Evolutionary conservation across 2,113 vertebrate genomes (phyloP).

Genomic region (Hippocampus abdominalis): DNA sequence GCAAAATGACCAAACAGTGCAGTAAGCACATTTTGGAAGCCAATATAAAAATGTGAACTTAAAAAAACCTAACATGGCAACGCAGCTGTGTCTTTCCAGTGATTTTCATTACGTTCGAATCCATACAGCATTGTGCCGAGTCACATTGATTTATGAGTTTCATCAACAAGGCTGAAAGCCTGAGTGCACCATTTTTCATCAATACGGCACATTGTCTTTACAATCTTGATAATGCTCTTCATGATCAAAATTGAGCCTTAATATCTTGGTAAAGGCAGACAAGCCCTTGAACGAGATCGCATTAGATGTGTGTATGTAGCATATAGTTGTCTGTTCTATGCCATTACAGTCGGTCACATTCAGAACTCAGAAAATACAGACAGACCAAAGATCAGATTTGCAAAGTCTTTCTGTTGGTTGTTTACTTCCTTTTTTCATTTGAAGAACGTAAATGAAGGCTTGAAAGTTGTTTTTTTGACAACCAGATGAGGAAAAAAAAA

Average conservation of each 20-base stretch:
- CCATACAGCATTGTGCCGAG: conserved; percentile 34
- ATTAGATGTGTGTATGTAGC: background rate
- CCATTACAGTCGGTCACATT: conserved; percentile 8
- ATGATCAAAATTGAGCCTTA: background rate
- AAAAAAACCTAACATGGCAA: background rate
- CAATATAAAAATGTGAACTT: background rate
- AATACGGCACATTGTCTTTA: conserved; percentile 16
- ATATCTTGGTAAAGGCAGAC: conserved; percentile 4
- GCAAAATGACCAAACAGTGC: background rate
- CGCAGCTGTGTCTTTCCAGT: conserved; percentile 40
- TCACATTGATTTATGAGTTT: conserved; percentile 55
- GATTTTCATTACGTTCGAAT: conserved; percentile 33
- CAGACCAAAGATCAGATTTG: background rate
- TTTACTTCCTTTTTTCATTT: conserved; percentile 13
- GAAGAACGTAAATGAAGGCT: conserved; percentile 1
- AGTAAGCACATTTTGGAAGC: conserved; percentile 19
- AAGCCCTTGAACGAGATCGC: conserved; percentile 6
- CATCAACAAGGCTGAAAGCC: conserved; percentile 27
- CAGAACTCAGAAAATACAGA: background rate
- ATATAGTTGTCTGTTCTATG: conserved; percentile 9
- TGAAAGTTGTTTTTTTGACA: background rate
- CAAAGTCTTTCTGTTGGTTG: no score
- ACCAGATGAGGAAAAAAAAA: background rate
- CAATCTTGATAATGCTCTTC: conserved; percentile 29
- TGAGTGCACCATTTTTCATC: conserved; percentile 35